Percentiles rank a stretch among this genome's conserved stretches.
phyloP scores from a whole-genome alignment of 2,888 invertebrate species.

The Lymantria monacha region DNA sequence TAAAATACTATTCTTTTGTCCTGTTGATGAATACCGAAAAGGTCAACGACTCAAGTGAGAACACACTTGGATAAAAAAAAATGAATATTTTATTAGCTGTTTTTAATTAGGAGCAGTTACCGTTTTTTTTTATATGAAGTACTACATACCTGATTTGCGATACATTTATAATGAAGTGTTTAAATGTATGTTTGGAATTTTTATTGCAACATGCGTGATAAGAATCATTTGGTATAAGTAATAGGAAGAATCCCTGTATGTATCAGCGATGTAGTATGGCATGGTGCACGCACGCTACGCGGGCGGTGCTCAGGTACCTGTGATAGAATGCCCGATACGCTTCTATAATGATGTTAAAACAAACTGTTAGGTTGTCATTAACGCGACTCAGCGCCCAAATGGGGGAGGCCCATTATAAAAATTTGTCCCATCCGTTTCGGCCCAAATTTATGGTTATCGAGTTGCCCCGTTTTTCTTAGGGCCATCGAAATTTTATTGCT shows the following conservation, averaged over 20 bases:
- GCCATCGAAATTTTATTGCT: conserved; percentile 76
- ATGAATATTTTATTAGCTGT: conserved; percentile 32
- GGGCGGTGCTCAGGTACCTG: conserved; percentile 56
- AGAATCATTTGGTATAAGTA: conserved; percentile 26
- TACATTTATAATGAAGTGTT: conserved; percentile 19
- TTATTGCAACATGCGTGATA: conserved; percentile 36
- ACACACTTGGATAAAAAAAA: conserved; percentile 27
- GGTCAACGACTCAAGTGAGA: conserved; percentile 34
- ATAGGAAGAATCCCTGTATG: conserved; percentile 32
- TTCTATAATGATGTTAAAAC: conserved; percentile 82
- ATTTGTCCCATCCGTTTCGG: conserved; percentile 82
- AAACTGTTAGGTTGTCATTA: conserved; percentile 81
- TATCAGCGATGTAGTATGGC: conserved; percentile 47
- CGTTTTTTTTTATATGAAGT: conserved; percentile 19
- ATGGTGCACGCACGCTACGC: conserved; percentile 27
- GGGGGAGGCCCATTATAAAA: conserved; percentile 80
- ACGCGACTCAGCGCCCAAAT: conserved; percentile 73
- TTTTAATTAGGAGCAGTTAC: conserved; percentile 34
- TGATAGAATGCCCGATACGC: conserved; percentile 79
- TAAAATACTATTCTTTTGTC: conserved; percentile 9
- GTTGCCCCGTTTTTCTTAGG: conserved; percentile 70
- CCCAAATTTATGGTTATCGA: conserved; percentile 80
- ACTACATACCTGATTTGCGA: conserved; percentile 9
- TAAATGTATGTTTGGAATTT: conserved; percentile 16
- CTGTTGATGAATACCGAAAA: conserved; percentile 24